Evolutionary conservation across 2,113 vertebrate genomes (phyloP), one percentile per base, ranked within the genome.

Genomic region (Esox niger): DNA sequence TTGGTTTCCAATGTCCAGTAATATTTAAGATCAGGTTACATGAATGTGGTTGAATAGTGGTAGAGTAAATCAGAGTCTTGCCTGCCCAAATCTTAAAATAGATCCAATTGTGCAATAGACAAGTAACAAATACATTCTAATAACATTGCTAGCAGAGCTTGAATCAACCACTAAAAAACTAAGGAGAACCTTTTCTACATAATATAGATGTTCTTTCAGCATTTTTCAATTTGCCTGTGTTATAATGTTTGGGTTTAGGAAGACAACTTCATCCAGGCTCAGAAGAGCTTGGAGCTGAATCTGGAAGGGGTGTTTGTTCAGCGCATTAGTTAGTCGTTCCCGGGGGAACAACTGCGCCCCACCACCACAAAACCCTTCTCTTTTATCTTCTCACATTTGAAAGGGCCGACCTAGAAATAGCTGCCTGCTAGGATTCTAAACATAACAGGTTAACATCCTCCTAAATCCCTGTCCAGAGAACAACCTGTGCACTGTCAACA

Each of bases 111-210:
- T 84, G 82, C 72, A 80, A 83, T 25, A 70, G 68, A 85, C 74
- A 78, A 63, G 75, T 82, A 77, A 87, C 69, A 84, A 85, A 86
- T 79, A 82, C 77, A 70, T 55, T 62, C 46, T 86, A 86, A 86
- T 87, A 62, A 79, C 74, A 52, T 88, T 89, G 80, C 82, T 80
- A 87, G 88, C 75, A 70, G 8, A 0, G 68, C 73, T 81, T 75
- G 76, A 65, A 55, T 72, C 26, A 21, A 61, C 86, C 85, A 84
- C 77, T 87, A 85, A 49, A 79, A 81, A 84, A 77, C 79, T 72
- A 60, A 75, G 68, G 59, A 66, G 73, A 78, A 73, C 74, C 62
- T 79, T n/a, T 80, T 69, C 5, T 26, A 10, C 55, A 59, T 26
- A 17, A 17, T 30, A 30, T 59, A 27, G 13, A 15, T 10, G 29